Evolutionary conservation across 1,140 invertebrate genomes (phyloP), one percentile per base, ranked within the genome.

Genomic region (Dinoponera quadriceps): DNA sequence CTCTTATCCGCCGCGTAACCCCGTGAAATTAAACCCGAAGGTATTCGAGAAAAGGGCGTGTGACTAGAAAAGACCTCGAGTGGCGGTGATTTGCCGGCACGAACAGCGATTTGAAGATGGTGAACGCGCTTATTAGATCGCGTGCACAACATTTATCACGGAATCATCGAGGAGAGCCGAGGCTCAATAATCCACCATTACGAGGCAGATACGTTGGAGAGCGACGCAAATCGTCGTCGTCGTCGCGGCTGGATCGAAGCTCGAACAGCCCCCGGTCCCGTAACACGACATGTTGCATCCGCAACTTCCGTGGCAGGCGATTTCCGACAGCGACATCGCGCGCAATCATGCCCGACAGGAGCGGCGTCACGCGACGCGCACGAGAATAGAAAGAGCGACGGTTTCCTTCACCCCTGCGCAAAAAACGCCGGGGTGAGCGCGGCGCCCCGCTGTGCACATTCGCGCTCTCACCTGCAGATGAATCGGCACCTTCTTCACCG

Each of bases 401-500:
- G 3, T 68, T 25, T 38, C 48, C 14, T 7, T n/a, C 16, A 44
- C n/a, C 54, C 0, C 2, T 18, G 71, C 57, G 38, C 38, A 44
- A 63, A 63, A 51, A 63, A 27, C 25, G 48, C 16, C 18, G 22
- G 38, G 38, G 14, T 22, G n/a, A n/a, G n/a, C 13, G 16, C 33
- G 7, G 5, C 2, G 63, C 69, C 63, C 29, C 22, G n/a, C 7
- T 44, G 38, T 44, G 38, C 0, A 9, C 3, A 33, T 55, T 27
- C 13, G 27, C 20, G 18, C 7, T 94, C 95, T 95, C 94, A 98
- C 98, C 96, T 98, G 98, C 90, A 99, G 95, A 94, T 98, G 98
- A 93, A 99, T 98, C 49, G 98, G 98, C 65, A 99, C 98, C 94
- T 98, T 98, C 94, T 98, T 98, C 84, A 98, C 97, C 82, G 97